Base-by-base conservation (phyloP, 2,113 vertebrate genomes). In the Myocastor coypus region DNA sequence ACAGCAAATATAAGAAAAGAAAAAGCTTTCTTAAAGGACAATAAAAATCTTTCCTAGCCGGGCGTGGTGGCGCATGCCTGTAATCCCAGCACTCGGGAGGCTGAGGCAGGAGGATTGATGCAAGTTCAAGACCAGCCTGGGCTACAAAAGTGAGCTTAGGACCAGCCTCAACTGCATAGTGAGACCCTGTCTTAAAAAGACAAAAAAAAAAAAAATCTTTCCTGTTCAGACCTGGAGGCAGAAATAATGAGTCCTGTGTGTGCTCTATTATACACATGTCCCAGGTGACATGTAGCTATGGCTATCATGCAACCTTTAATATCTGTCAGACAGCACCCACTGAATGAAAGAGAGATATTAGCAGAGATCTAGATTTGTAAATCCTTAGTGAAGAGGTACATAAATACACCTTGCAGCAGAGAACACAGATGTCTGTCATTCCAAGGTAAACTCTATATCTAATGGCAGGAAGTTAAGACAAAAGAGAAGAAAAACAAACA, bases 401-500 rank as follows among this genome's bases (percentile, higher is more conserved):
- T 26, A 24, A 78, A 77, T 81, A 42, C 50, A 77, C 11, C 20
- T 5, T 20, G 14, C 20, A 66, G 63, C 19, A 55, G 19, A 55
- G 16, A 55, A 64, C 42, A 73, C 59, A 75, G 68, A 73, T 68
- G 5, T 9, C 59, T 93, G 50, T 61, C 24, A n/a, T 69, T 73
- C 52, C 73, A 52, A 93, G 64, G 80, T 71, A 88, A 66, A 64
- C 11, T 28, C 20, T 17, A 86, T 66, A 86, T 66, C 83, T 94
- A 63, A 88, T 69, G 78, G 88, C 13, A 96, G n/a, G 30, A 77
- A 50, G n/a, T 80, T 91, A 66, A 28, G 30, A n/a, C 17, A 84
- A 32, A 88, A 69, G 28, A 73, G 82, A 20, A 82, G 61, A 77
- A 84, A 50, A 75, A 42, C 37, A 42, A 75, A 75, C 22, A 88